Base-by-base conservation (phyloP, 1,140 invertebrate genomes). In the Philopotamus ludificatus region DNA sequence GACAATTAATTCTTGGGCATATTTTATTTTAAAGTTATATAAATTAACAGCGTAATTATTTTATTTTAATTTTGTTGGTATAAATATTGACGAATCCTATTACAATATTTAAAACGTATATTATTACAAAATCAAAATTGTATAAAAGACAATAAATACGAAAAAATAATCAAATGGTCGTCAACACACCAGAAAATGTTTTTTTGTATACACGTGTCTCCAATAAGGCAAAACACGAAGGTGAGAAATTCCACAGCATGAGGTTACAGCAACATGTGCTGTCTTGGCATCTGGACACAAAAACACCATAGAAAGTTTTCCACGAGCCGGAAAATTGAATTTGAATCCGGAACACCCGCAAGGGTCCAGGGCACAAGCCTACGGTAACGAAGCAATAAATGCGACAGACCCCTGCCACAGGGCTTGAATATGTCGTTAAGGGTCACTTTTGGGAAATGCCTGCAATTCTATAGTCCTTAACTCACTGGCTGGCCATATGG, bases 341-440 rank as follows among this genome's bases (percentile, higher is more conserved):
- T 68, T 68, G 63, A 68, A 68, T 68, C 60, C 67, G 44, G 58
- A 22, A 63, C 53, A 63, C 16, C 54, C 26, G 20, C 26, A 28
- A 15, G 51, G 49, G 28, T 10, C 42, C 10, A 26, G 34, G 34
- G 20, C 25, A 51, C 39, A 55, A 34, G 62, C n/a, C 49, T 22
- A 20, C 61, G 39, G 57, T 65, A 65, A 68, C 67, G 62, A 68
- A 65, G 63, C 62, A 68, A 65, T 68, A 68, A 65, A 61, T 49
- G 34, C 22, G 23, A 34, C 39, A 22, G 22, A 12, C 15, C 21
- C 12, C 7, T 10, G 26, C 65, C n/a, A n/a, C n/a, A 26, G 26
- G 54, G 50, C 54, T 51, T 68, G 65, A 67, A 67, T 67, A 63
- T 63, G 62, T 67, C 65, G 65, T 67, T 67, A 67, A 58, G 65